A percentile compares a stretch with the other conserved stretches of the same genome.
Conservation (phyloP, 2,797 vertebrate species). For the Apodemus agrarius region DNA sequence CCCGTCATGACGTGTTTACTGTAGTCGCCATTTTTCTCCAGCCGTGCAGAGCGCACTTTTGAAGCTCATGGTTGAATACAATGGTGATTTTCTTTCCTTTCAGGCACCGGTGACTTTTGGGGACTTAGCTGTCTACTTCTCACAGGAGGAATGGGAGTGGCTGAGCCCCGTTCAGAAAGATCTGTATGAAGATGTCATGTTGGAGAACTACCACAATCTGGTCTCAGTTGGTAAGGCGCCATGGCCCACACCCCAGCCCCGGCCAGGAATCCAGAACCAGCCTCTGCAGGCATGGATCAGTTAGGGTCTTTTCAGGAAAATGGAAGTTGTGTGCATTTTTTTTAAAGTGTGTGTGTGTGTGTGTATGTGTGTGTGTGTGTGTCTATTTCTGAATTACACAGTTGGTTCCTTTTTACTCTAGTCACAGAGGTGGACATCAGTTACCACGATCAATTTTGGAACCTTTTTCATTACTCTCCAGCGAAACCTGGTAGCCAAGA, state of each 20-base stretch:
- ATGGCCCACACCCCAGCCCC: background rate
- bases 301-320: background rate
- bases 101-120: slow-evolving; percentile 67
- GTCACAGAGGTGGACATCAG: background rate
- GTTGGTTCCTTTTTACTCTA: background rate
- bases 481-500: background rate
- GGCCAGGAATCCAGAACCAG: background rate
- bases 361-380: background rate
- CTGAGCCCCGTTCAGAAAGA: slow-evolving; percentile 69
- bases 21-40: rapidly evolving
- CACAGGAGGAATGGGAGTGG: slow-evolving; percentile 72
- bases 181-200: slow-evolving; percentile 72
- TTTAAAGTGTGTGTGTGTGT: background rate
- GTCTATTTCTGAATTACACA: background rate
- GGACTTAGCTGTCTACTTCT: slow-evolving; percentile 77
- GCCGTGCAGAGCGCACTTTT: rapidly evolving
- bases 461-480: background rate
- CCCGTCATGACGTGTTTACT: rapidly evolving
- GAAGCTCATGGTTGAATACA: background rate
- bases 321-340: background rate
- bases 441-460: background rate
- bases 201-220: slow-evolving; percentile 75
- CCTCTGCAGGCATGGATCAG: background rate
- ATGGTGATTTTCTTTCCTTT: background rate
- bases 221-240: slow-evolving; percentile 54